Percentiles rank a stretch among this genome's conserved stretches.
Conservation (phyloP, 2,113 vertebrate species). For the Neoarius graeffei region DNA sequence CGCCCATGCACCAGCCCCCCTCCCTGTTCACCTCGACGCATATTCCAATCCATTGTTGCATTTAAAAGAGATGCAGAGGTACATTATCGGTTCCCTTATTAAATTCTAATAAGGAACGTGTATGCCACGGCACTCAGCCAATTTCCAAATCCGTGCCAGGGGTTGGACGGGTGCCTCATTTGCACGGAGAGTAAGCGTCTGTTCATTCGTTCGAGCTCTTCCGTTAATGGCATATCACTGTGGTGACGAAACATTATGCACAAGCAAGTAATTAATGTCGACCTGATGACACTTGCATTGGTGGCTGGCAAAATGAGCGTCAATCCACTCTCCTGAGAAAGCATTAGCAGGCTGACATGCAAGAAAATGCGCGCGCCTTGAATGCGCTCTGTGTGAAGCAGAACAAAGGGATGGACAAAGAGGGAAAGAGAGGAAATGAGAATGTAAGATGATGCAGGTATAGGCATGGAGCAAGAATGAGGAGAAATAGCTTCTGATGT, state of each 20-base stretch:
- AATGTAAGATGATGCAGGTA: conserved; percentile 37
- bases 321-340: conserved; percentile 40
- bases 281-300: conserved; percentile 29
- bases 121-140: conserved; percentile 31
- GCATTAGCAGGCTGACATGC: conserved; percentile 37
- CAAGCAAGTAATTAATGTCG: conserved; percentile 53
- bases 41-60: conserved; percentile 40
- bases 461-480: conserved; percentile 30
- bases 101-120: conserved; percentile 52
- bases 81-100: conserved; percentile 55
- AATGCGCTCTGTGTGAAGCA: conserved; percentile 28
- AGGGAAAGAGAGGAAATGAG: conserved; percentile 41
- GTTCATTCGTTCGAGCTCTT: conserved; percentile 7
- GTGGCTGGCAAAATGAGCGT: neutral
- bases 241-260: conserved; percentile 45
- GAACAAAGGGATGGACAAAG: conserved; percentile 50
- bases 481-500: conserved; percentile 34
- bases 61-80: conserved; percentile 46
- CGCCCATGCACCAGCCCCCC: neutral
- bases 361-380: conserved; percentile 37
- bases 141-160: conserved; percentile 42
- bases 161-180: conserved; percentile 31
- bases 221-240: conserved; percentile 47
- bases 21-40: conserved; percentile 13
- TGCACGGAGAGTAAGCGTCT: conserved; percentile 14